Evolutionary conservation across 2,888 invertebrate genomes (phyloP), one percentile per base, ranked within the genome.

Genomic region (Ephialtes manifestator): DNA sequence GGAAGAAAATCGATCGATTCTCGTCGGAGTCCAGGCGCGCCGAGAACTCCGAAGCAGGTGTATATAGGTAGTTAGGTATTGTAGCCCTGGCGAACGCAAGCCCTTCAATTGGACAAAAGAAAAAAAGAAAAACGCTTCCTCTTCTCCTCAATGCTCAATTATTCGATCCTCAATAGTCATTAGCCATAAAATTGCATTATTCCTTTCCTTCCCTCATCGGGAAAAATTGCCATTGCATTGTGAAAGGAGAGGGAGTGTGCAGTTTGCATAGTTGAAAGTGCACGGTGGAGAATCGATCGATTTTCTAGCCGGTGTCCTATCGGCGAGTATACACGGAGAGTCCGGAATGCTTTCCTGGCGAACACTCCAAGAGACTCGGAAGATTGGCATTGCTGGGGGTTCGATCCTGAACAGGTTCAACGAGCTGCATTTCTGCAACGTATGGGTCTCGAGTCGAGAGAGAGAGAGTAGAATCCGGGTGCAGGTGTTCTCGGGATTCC

Each of bases 1-100:
- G 67, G 78, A 85, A 83, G 83, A 80, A 80, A 81, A 83, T 80
- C 81, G 83, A 83, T 83, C 79, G 79, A 83, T 85, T 79, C 83
- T 83, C 70, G 65, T 53, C 46, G 35, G 46, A 65, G 82, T 77
- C 71, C 82, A 77, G 71, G 65, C 65, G 43, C 35, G 31, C 78
- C 67, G 63, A 74, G 55, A 78, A 83, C 72, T 83, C 60, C 68
- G 51, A 78, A 72, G 55, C 58, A 46, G 60, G 55, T 24, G 8
- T 55, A 24, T 55, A 58, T 58, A 58, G 13, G 28, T 46, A 75
- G 53, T 20, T 81, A 70, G 46, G 43, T 18, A 63, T 82, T 63
- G 65, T 77, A n/a, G 76, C 55, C 76, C 70, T 65, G 81, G 70
- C 46, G 76, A 82, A 82, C 76, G 46, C 35, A 43, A 75, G 35